Evolutionary conservation across 2,113 vertebrate genomes (phyloP).

Genomic region (Salvelinus namaycush): DNA sequence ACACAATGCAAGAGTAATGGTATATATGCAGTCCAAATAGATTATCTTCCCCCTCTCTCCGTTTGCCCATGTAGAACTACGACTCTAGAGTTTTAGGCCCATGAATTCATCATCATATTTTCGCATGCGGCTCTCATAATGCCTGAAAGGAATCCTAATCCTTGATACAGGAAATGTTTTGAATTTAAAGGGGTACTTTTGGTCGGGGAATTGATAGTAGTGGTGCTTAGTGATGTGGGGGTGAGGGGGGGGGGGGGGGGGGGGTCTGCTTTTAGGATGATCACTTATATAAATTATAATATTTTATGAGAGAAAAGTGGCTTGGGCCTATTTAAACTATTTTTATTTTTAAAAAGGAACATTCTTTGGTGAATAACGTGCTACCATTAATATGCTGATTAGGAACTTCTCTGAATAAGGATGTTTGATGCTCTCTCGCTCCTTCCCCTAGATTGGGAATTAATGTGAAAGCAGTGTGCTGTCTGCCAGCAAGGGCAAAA

Average conservation of each 20-base stretch:
- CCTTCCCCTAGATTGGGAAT: constrained; percentile 49
- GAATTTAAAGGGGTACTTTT: constrained; percentile 78
- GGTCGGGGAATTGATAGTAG: constrained; percentile 61
- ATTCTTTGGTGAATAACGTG: constrained; percentile 50
- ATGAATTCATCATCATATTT: constrained; percentile 81
- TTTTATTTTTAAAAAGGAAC: constrained; percentile 56
- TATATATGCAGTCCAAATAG: constrained; percentile 79
- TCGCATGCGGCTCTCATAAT: constrained; percentile 69
- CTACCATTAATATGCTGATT: constrained; percentile 73
- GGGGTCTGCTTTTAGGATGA: constrained; percentile 38
- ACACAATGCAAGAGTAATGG: constrained; percentile 80
- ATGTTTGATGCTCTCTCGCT: constrained; percentile 59
- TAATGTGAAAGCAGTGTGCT: constrained; percentile 44
- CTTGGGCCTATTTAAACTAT: constrained; percentile 66
- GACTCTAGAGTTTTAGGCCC: constrained; percentile 66
- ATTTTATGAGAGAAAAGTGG: constrained; percentile 65
- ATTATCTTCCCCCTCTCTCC: constrained; percentile 65
- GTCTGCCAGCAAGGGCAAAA: constrained; percentile 44
- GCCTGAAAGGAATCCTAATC: constrained; percentile 75
- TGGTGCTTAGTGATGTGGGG: constrained; percentile 31
- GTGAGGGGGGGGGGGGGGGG: constrained; percentile 50
- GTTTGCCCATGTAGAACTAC: constrained; percentile 64
- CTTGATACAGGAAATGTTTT: constrained; percentile 78
- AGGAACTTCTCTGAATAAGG: constrained; percentile 68
- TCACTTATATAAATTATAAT: constrained; percentile 75